Base-by-base conservation (phyloP, 2,113 vertebrate genomes). In the Calidris pugnax region DNA sequence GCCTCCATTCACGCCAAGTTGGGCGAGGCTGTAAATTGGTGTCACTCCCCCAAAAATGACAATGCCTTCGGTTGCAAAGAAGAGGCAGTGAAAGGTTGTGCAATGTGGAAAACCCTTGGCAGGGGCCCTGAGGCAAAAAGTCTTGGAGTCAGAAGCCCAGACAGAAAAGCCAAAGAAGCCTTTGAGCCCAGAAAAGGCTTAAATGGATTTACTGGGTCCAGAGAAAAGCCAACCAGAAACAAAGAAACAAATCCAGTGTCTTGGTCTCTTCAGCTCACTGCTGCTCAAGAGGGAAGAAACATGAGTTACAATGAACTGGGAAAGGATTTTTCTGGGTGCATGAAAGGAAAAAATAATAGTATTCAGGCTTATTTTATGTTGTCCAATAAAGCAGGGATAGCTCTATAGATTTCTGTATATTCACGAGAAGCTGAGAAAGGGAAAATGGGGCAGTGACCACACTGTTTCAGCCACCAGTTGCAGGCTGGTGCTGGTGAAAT, bases 1-100 rank as follows among this genome's bases (percentile, higher is more conserved):
- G 1, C 35, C 12, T 21, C 13, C 26, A 28, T n/a, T 78, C 13
- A 1, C 18, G 26, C 6, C 0, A 0, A 15, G 13, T 66, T 59
- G n/a, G 30, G 32, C 1, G 4, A 66, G 33, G 30, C 71, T 63
- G 13, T 16, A 45, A 67, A 27, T 0, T 53, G 33, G 24, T 5
- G 2, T 66, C 26, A 1, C 26, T 84, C 21, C 14, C 30, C 47
- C 0, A 0, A 56, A 89, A 89, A 68, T 14, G 39, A 28, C 0
- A 0, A 19, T 1, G 5, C 9, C 27, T 59, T 26, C 50, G 10
- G 17, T 68, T 57, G 30, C 32, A 82, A 92, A 69, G 59, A 53
- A 53, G 57, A 64, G 35, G 43, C 53, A 66, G 37, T 1, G 24
- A 78, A 81, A 48, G 35, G 57, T 39, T 8, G 0, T 26, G 30